Percentiles rank a stretch among this genome's conserved stretches.
Evolutionary conservation across 2,888 invertebrate genomes (phyloP).

Genomic region (Hyalella azteca): DNA sequence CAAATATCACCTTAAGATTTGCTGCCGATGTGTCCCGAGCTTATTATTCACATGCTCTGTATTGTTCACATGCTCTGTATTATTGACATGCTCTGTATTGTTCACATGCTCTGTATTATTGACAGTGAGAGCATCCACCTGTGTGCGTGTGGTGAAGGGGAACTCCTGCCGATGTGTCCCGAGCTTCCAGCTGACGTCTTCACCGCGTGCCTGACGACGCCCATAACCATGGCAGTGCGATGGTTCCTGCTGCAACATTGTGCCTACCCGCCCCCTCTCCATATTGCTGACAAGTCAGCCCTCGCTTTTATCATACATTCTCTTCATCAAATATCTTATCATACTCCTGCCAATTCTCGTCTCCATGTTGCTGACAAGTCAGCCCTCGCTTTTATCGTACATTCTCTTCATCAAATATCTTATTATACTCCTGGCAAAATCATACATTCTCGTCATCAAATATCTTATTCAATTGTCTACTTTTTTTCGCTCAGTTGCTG

Average conservation of each 20-base stretch:
- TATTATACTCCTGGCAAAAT: no score
- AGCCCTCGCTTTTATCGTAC: constrained; percentile 61
- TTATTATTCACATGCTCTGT: no score
- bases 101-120: no score
- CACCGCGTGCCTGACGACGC: constrained; percentile 97
- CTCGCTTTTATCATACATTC: constrained; percentile 61
- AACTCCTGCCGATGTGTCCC: constrained; percentile 94
- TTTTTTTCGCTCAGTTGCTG: constrained; percentile 84
- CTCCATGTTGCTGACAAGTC: constrained; percentile 87
- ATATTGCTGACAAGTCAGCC: constrained; percentile 81
- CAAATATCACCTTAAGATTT: no score
- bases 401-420: not conserved
- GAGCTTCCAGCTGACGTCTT: constrained; percentile 97
- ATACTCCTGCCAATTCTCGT: no score
- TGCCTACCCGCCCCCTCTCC: constrained; percentile 72
- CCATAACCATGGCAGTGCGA: constrained; percentile 92
- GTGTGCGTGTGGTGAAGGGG: constrained; percentile 92
- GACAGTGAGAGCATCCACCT: constrained; percentile 80
- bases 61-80: no score
- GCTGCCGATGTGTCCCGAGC: no score
- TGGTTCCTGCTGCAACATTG: constrained; percentile 79
- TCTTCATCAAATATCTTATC: no score
- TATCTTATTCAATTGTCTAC: no score
- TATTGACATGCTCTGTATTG: no score
- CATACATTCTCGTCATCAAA: no score